Evolutionary conservation across 1,140 invertebrate genomes (phyloP), one percentile per base, ranked within the genome.

Genomic region (Lethocerus indicus): DNA sequence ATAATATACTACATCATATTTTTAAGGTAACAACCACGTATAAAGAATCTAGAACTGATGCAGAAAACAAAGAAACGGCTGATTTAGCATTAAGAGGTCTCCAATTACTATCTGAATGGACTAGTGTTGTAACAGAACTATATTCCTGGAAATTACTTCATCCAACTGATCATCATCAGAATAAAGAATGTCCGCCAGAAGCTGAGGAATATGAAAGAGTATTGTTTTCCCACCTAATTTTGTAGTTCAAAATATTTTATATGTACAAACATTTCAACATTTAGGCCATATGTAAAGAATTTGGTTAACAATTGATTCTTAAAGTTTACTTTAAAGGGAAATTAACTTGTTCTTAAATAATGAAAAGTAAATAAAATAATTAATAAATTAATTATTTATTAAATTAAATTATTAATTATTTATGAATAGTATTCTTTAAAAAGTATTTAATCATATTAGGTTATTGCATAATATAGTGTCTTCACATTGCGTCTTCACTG

Each of bases 201-300:
- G 94, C 94, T n/a, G 95, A 98, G 69, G 93, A 98, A 69, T 99
- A 99, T 67, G 96, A 98, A 72, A 74, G 93, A 66, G 86, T 87
- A 62, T n/a, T n/a, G n/a, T n/a, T n/a, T n/a, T n/a, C n/a, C n/a
- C 64, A 64, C 57, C 43, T n/a, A n/a, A n/a, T n/a, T n/a, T n/a
- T n/a, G n/a, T n/a, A n/a, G n/a, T n/a, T n/a, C 58, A 35, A 13
- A 52, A 57, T 12, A 35, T 35, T 13, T n/a, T 13, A 35, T 35
- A 35, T 35, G 32, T n/a, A 35, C 32, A 35, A 13, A 35, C 12
- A n/a, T 35, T 35, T 35, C 12, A 13, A n/a, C n/a, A n/a, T n/a
- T n/a, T n/a, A n/a, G n/a, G n/a, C n/a, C n/a, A n/a, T n/a, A n/a
- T n/a, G n/a, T n/a, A n/a, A n/a, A n/a, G n/a, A n/a, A n/a, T n/a